These are phyloP conservation scores for Cephalopholis sonnerati DNA, from an alignment of 2,113 vertebrate genomes.

Conservation along the genomic window DNA sequence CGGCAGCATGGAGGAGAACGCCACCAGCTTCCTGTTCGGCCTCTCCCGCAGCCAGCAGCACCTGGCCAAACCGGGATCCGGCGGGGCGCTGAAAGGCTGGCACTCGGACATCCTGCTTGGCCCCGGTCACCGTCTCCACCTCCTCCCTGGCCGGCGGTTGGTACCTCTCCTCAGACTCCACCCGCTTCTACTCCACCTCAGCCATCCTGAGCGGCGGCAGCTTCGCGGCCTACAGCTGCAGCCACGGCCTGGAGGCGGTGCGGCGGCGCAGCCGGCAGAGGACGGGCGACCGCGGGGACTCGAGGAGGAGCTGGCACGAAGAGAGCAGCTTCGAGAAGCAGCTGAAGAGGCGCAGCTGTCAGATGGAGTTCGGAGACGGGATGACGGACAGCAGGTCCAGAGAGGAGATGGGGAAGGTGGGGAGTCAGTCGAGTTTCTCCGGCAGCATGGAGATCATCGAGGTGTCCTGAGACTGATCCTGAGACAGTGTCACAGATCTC, in stretches of 20 bases:
- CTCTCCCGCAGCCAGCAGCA: constrained; percentile 93
- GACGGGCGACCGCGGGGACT: constrained; percentile 87
- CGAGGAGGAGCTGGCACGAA: constrained; percentile 95
- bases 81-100: constrained; percentile 92
- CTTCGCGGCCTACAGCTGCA: constrained; percentile 85
- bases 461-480: constrained; percentile 88
- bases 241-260: constrained; percentile 85
- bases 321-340: constrained; percentile 98
- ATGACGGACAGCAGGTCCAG: constrained; percentile 87
- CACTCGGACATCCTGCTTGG: constrained; percentile 93
- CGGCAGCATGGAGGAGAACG: constrained; percentile 91
- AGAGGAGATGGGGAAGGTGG: constrained; percentile 90
- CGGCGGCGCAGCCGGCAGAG: constrained; percentile 87
- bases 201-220: constrained; percentile 83
- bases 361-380: constrained; percentile 96
- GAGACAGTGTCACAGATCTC: too few relatives aligned
- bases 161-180: constrained; percentile 91
- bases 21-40: constrained; percentile 88
- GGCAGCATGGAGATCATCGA: constrained; percentile 98
- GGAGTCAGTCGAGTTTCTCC: constrained; percentile 92
- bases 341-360: constrained; percentile 94
- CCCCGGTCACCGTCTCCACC: constrained; percentile 83
- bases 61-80: constrained; percentile 82
- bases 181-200: constrained; percentile 90
- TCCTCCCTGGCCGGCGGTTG: constrained; percentile 88